Conservation (phyloP, 92 coral and sea anemone genomes). For the Montipora capitata region DNA sequence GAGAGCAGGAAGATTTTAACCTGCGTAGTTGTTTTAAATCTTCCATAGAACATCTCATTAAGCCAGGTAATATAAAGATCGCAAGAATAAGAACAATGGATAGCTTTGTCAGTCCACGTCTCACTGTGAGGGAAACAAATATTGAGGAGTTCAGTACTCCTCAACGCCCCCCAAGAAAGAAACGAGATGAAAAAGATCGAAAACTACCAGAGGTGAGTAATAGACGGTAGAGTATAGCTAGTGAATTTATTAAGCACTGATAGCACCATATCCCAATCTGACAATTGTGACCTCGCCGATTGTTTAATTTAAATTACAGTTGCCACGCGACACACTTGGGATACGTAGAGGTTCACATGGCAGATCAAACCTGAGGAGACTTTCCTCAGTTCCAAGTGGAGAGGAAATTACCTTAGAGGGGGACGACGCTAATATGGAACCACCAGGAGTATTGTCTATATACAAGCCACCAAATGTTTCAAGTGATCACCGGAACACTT, state of each 20-base stretch:
- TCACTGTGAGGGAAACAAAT: background rate
- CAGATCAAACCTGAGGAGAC: conserved; percentile 12
- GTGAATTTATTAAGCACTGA: conserved; percentile 3
- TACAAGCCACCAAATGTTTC: conserved; percentile 12
- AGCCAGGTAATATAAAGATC: conserved; percentile 23
- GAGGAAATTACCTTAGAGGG: conserved; percentile 4
- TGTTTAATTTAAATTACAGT: conserved; percentile 43
- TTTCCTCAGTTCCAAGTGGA: conserved; percentile 41
- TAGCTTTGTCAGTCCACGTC: conserved; percentile 3
- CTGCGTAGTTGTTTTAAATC: conserved; percentile 14
- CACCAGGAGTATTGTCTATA: conserved; percentile 34
- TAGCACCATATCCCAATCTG: conserved; percentile 13
- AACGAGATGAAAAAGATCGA: conserved; percentile 20
- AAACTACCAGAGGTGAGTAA: conserved; percentile 28
- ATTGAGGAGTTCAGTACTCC: background rate
- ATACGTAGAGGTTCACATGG: conserved; percentile 24
- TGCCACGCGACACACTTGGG: conserved; percentile 24
- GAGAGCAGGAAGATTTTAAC: background rate
- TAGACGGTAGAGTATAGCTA: conserved; percentile 1
- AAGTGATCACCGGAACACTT: conserved; percentile 32
- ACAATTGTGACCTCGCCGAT: conserved; percentile 16
- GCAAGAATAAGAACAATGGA: conserved; percentile 28
- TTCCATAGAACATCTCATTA: conserved; percentile 8
- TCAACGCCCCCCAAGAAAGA: conserved; percentile 23
- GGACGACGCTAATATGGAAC: background rate